Evolutionary conservation across 1,140 invertebrate species (phyloP).

Genomic region (Globodera ellingtonae): DNA sequence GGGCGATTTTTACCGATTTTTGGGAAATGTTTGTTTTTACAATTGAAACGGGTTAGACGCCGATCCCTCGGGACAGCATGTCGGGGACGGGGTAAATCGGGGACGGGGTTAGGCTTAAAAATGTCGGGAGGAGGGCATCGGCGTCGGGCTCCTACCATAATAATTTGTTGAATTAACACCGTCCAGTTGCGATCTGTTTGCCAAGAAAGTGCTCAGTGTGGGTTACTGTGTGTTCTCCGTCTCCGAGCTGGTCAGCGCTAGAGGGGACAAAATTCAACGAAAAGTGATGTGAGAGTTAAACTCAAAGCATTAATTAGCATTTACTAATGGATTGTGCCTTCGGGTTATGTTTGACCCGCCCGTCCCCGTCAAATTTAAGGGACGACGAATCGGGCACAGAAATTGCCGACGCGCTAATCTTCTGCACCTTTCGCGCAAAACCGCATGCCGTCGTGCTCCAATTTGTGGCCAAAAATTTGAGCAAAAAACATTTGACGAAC

Average conservation of each 20-base stretch:
- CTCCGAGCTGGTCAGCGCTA: constrained; percentile 44
- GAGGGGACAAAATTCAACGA: constrained; percentile 30
- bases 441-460: constrained; percentile 56
- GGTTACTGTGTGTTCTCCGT: constrained; percentile 58
- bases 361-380: constrained; percentile 32
- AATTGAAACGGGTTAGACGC: too few species aligned
- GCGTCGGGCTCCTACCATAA: too few species aligned
- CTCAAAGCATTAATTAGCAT: neutral
- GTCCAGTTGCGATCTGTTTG: constrained; percentile 50
- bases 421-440: constrained; percentile 48
- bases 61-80: too few species aligned
- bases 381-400: constrained; percentile 51
- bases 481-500: constrained; percentile 42
- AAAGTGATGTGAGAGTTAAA: constrained; percentile 46
- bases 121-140: too few species aligned
- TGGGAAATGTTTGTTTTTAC: too few species aligned
- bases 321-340: too few species aligned
- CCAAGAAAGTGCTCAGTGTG: constrained; percentile 37
- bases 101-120: too few species aligned
- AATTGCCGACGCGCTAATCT: constrained; percentile 52
- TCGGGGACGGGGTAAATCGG: too few species aligned
- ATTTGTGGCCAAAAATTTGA: constrained; percentile 53
- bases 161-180: neutral
- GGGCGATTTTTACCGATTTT: too few species aligned
- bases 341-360: too few species aligned